Evolutionary conservation across 2,888 invertebrate genomes (phyloP), one percentile per base, ranked within the genome.

Genomic region (Axea sp.): DNA sequence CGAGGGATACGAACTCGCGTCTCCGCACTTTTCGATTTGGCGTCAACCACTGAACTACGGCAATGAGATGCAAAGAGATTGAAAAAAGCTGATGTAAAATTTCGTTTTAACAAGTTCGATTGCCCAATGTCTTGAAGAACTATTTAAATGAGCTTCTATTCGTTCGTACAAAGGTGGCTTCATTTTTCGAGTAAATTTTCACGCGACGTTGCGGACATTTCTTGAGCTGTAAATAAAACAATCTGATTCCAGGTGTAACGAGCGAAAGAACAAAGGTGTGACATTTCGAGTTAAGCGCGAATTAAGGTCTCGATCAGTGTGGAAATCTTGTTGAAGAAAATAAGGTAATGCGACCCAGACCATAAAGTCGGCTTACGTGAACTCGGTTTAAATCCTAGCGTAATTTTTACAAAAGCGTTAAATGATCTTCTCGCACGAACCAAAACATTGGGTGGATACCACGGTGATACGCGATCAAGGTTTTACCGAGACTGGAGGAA

Each of bases 261-360:
- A 41, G 33, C 39, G 22, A 24, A 22, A n/a, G 11, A 53, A 47
- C 30, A 19, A 12, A 60, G 60, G 53, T 60, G 69, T 69, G 60
- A 69, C 59, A 69, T 69, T 68, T 69, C 41, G 45, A 68, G 53
- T 49, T 51, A 69, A 69, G 53, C 26, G 35, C 69, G 53, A 60
- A 67, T 67, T 41, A 57, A 69, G 53, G 69, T 43, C 59, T 68
- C 17, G 68, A 68, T 68, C 68, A 51, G 37, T 22, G 30, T 43
- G 68, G 30, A 59, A 60, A 68, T 68, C 68, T 51, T 33, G 59
- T 24, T 14, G 30, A 43, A 49, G 68, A 60, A 45, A 60, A 68
- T 51, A 60, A 51, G 59, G 59, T 68, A 68, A 68, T 68, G 51
- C 37, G 43, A 68, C 59, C 59, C 28, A 60, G 59, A 59, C 43